Conservation (phyloP, 2,797 vertebrate genomes). For the Lacerta bilineata region DNA sequence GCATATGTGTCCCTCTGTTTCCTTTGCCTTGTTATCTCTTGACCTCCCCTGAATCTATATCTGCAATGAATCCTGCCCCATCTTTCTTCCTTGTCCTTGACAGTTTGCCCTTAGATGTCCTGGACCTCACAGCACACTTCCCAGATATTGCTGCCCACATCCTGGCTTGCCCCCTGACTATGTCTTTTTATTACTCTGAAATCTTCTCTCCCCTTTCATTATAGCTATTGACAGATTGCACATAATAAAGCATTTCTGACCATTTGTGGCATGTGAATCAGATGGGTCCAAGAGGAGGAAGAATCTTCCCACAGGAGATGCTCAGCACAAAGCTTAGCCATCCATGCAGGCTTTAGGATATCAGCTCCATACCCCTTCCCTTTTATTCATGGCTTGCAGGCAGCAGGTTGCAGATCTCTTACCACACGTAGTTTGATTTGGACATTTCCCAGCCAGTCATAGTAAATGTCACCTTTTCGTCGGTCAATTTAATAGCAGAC, state of each 20-base stretch:
- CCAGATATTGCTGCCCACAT: neutral
- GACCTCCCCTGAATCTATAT: neutral
- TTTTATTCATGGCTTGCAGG: neutral
- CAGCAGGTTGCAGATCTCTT: neutral
- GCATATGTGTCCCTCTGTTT: neutral
- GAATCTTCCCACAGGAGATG: neutral
- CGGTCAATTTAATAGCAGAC: neutral
- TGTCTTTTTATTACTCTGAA: neutral
- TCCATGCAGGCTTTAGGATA: neutral
- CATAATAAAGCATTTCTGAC: neutral
- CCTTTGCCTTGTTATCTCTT: neutral
- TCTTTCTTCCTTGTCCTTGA: neutral
- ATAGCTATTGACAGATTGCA: neutral
- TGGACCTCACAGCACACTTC: neutral
- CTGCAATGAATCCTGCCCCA: neutral
- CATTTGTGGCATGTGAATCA: neutral
- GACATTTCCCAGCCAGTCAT: neutral
- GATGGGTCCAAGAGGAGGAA: neutral
- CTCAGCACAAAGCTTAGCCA: neutral
- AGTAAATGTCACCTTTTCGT: neutral
- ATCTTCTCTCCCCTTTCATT: neutral
- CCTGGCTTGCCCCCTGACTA: neutral
- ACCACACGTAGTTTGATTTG: neutral
- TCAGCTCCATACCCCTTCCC: neutral
- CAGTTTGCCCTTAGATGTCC: neutral